A percentile compares a stretch with the other conserved stretches of the same genome.
These are phyloP conservation scores for Physocephala rufipes DNA, from an alignment of 2,888 invertebrate genomes.

Conservation along the genomic window DNA sequence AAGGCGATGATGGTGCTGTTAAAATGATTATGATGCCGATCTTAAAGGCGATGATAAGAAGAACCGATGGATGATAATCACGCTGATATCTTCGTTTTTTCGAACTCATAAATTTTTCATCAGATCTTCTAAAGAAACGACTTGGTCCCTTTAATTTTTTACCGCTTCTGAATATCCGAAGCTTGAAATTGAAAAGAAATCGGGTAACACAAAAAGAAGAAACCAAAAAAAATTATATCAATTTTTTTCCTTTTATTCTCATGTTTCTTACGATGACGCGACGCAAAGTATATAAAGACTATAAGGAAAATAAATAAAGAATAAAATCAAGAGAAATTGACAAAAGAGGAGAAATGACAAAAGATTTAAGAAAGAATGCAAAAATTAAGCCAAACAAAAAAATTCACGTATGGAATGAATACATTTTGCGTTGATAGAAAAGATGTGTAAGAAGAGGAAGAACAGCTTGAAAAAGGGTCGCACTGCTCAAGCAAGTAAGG, in stretches of 20 bases:
- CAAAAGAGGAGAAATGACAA: not conserved
- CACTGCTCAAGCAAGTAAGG: no score
- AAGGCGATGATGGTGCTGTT: no score
- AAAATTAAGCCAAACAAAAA: no score
- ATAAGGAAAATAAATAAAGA: not conserved
- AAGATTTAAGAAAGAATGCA: not conserved
- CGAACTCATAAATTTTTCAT: slow-evolving; percentile 50
- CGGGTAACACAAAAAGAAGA: not conserved
- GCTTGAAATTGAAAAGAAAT: slow-evolving; percentile 14
- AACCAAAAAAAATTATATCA: slow-evolving; percentile 17
- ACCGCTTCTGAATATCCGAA: slow-evolving; percentile 42
- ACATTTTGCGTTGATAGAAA: not conserved
- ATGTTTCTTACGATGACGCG: slow-evolving; percentile 3
- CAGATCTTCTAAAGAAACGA: slow-evolving; percentile 35
- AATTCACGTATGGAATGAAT: no score
- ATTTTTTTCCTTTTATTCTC: not conserved
- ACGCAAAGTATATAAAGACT: slow-evolving; percentile 27
- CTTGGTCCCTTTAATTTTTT: slow-evolving; percentile 29
- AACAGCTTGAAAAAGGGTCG: not conserved
- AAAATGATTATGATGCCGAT: no score
- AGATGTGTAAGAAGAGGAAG: not conserved
- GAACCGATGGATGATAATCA: no score
- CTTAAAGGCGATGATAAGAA: no score
- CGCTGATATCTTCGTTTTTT: slow-evolving; percentile 25
- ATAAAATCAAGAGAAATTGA: not conserved